Evolutionary conservation across 2,797 vertebrate species (phyloP).

Genomic region (Valencia hispanica): DNA sequence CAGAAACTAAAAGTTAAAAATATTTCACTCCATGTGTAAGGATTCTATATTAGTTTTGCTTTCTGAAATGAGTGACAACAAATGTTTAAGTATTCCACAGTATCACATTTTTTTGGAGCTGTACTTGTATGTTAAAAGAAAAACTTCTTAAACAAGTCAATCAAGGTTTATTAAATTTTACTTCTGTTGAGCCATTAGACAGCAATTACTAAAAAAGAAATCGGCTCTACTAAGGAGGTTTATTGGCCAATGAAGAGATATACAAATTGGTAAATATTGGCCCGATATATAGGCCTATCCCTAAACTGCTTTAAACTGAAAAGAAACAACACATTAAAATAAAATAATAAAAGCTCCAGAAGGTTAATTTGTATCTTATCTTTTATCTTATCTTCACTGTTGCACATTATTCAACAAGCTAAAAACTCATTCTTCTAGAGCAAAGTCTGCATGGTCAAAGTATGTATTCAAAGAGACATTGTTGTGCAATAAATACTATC

Average conservation of each 20-base stretch:
- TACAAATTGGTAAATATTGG: too few species aligned
- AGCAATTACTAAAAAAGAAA: too few species aligned
- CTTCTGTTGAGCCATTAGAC: too few species aligned
- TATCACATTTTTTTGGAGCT: not conserved
- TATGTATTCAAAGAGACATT: not conserved
- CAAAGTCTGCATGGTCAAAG: not conserved
- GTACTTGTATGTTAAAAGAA: not conserved
- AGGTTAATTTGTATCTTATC: too few species aligned
- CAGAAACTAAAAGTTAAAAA: too few species aligned
- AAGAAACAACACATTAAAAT: not conserved
- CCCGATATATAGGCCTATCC: too few species aligned
- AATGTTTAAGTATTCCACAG: not conserved
- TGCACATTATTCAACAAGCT: not conserved
- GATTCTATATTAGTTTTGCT: too few species aligned
- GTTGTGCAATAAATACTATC: not conserved
- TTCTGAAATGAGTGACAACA: not conserved
- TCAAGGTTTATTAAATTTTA: not conserved
- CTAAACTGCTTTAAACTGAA: not conserved
- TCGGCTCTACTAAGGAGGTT: too few species aligned
- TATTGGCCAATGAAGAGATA: too few species aligned
- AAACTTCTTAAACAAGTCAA: not conserved
- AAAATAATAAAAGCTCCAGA: not conserved
- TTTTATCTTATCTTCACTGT: too few species aligned
- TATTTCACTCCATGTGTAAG: too few species aligned
- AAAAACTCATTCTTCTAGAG: not conserved